Evolutionary conservation across 2,113 vertebrate genomes (phyloP), one percentile per base, ranked within the genome.

Genomic region (Pitta sordida): DNA sequence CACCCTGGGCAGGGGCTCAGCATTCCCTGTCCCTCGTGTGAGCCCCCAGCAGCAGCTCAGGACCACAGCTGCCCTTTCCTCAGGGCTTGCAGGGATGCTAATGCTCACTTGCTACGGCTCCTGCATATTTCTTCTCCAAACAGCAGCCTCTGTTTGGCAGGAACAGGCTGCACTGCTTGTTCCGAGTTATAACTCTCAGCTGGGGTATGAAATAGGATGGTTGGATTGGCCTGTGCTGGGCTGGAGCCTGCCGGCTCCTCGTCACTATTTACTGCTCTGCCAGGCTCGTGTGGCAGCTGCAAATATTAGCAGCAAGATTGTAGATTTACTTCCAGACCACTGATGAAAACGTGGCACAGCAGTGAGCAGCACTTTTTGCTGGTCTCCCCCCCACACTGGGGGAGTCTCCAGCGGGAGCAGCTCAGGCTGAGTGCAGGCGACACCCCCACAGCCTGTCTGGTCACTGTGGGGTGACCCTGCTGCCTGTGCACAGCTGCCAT

Each of bases 181-280:
- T 94, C 93, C 94, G 71, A 15, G 84, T 65, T 82, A 64, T 8
- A 78, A n/a, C 89, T 91, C 94, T 86, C 84, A n/a, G 81, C 77
- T 63, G 56, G 90, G 79, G 87, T 59, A 94, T 96, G 84, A 91
- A 92, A 93, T 74, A 58, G 77, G 64, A 43, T 9, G 68, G 77
- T 74, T 70, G 91, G 86, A 78, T 81, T 7, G 6, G 91, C 39
- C 84, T 43, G 79, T 11, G 86, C 79, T 71, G 90, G 69, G 30
- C 81, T 74, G 69, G 34, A 62, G 84, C 43, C 65, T 83, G 86
- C 83, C 7, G 15, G 67, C 70, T 90, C 69, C 91, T 86, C 89
- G n/a, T 15, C 62, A 15, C 90, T 90, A 71, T 94, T 93, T 93
- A 82, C 88, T 87, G 94, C 87, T 80, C 81, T 95, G 93, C 87